phyloP scores from a whole-genome alignment of 92 coral and sea anemone species.

The Parazoanthus darwini region DNA sequence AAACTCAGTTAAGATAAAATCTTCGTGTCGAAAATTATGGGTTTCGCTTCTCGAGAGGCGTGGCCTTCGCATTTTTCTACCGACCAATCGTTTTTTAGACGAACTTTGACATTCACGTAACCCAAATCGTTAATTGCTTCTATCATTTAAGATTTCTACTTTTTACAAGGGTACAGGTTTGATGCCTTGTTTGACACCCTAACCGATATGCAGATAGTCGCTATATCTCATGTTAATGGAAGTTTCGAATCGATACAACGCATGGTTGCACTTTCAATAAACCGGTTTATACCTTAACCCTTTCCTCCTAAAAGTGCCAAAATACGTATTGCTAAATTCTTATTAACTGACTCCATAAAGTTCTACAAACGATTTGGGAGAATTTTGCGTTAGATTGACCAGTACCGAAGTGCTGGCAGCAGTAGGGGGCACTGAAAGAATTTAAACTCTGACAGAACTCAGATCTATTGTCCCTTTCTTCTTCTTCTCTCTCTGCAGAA shows the following conservation, averaged over 20 bases:
- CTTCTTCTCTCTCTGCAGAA: neutral
- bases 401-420: too few relatives aligned
- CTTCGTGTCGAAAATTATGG: neutral
- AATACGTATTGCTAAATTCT: neutral
- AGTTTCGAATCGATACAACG: conserved; percentile 11
- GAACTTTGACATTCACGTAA: neutral
- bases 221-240: neutral
- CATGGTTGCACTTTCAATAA: conserved; percentile 16
- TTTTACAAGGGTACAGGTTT: neutral
- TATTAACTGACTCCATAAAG: too few relatives aligned
- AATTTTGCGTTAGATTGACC: too few relatives aligned
- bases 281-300: neutral
- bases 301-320: too few relatives aligned
- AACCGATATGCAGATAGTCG: neutral
- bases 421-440: too few relatives aligned
- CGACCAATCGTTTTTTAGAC: neutral
- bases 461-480: neutral
- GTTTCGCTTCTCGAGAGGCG: neutral
- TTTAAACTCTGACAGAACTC: too few relatives aligned
- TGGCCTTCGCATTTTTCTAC: neutral
- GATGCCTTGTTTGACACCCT: too few relatives aligned
- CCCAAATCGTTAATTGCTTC: neutral
- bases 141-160: neutral
- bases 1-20: neutral
- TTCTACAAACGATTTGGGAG: too few relatives aligned